Base-by-base conservation (phyloP, 2,888 invertebrate species). In the Pyrrhosoma nymphula region DNA sequence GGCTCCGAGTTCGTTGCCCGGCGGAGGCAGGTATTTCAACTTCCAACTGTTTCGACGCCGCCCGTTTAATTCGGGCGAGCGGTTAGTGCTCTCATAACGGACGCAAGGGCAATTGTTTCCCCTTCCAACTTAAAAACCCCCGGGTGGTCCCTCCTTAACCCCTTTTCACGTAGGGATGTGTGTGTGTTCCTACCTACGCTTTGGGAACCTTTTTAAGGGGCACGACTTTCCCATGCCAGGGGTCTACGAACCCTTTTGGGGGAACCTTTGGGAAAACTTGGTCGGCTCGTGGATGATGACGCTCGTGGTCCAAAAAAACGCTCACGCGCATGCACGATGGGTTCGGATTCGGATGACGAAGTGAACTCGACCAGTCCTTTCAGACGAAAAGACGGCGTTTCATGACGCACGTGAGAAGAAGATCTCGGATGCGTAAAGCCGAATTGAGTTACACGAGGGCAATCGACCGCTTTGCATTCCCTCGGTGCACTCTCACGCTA, bases 1-100 rank as follows among this genome's bases (percentile, higher is more conserved):
- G 82, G 82, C 35, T 35, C 82, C 82, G 26, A 35, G 35, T 82
- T 82, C 82, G 35, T 30, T 23, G 82, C 82, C 82, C 82, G 82
- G 82, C 82, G 35, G 82, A 82, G 82, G 82, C 82, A 82, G 82
- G 82, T 82, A 82, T 82, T 82, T 82, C 82, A 82, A 82, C 82
- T 82, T 69, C 69, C 47, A 47, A 47, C 47, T 26, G 69, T 69
- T 69, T 69, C n/a, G 69, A 69, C 69, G 23, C 35, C 35, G 14
- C 35, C 82, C 16, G 12, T 3, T 82, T 35, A 20, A 82, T 18
- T 82, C 82, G 47, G 8, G 82, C 35, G 82, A 82, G 82, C 35
- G 30, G 82, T 82, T 82, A 20, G 30, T 18, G 35, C 82, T 26
- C n/a, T n/a, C n/a, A n/a, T 26, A 82, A 82, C 82, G 82, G 82